Conservation (phyloP, 2,888 invertebrate genomes). For the Volucella inflata region DNA sequence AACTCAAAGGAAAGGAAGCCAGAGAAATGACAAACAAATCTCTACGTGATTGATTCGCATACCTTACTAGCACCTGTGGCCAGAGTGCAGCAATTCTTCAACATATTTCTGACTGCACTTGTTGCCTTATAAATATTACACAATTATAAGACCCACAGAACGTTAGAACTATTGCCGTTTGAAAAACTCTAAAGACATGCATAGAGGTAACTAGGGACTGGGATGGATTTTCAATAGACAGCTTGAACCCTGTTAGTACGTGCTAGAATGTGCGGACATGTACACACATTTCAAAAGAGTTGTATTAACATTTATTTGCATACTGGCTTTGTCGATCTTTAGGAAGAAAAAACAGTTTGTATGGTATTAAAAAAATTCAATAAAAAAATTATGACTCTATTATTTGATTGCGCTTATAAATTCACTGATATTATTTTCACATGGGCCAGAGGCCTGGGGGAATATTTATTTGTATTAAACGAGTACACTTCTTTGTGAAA, state of each 20-base stretch:
- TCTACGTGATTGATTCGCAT: conserved; percentile 68
- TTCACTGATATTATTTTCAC: no score
- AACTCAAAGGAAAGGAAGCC: conserved; percentile 30
- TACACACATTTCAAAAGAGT: neutral
- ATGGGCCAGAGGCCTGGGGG: no score
- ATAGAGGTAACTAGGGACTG: conserved; percentile 10
- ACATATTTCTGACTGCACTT: conserved; percentile 31
- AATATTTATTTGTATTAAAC: no score
- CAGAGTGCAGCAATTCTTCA: conserved; percentile 54
- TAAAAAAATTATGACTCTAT: no score
- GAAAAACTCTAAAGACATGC: conserved; percentile 44
- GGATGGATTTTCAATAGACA: conserved; percentile 53
- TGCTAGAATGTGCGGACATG: conserved; percentile 54
- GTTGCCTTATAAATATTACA: conserved; percentile 18
- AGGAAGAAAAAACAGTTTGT: no score
- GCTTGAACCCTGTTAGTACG: conserved; percentile 65
- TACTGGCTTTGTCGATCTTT: no score
- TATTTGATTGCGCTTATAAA: no score
- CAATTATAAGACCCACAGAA: conserved; percentile 51
- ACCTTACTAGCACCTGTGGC: conserved; percentile 61
- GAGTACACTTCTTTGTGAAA: no score
- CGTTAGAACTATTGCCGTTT: conserved; percentile 53
- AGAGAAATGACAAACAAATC: conserved; percentile 49
- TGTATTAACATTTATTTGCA: no score
- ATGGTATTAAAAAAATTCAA: no score